A percentile compares a stretch with the other conserved stretches of the same genome.
phyloP scores from a whole-genome alignment of 2,797 vertebrate species.

The Sebastes hopkinsi region DNA sequence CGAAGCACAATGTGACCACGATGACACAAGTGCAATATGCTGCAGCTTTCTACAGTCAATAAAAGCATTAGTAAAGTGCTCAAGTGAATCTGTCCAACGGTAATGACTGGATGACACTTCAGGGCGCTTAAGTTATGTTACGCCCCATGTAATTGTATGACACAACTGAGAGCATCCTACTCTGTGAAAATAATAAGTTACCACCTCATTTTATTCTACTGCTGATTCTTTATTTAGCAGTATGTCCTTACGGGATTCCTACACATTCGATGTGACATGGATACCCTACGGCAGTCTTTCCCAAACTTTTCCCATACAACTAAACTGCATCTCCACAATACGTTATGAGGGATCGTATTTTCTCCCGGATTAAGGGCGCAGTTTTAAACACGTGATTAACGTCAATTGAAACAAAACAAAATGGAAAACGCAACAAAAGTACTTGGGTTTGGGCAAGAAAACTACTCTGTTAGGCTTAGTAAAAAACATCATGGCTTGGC shows the following conservation, averaged over 20 bases:
- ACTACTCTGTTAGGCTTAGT: too few relatives aligned
- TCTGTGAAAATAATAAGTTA: slow-evolving; percentile 21
- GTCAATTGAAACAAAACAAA: too few relatives aligned
- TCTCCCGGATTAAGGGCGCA: too few relatives aligned
- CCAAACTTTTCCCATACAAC: too few relatives aligned
- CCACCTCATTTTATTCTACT: slow-evolving; percentile 15
- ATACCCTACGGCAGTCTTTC: neutral
- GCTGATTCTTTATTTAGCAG: slow-evolving; percentile 27
- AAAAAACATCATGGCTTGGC: too few relatives aligned
- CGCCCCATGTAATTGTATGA: neutral
- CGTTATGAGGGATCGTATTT: too few relatives aligned
- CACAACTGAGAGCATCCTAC: slow-evolving; percentile 6
- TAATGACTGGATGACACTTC: slow-evolving; percentile 8
- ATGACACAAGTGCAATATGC: slow-evolving; percentile 9
- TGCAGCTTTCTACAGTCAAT: slow-evolving; percentile 30
- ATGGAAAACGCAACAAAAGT: too few relatives aligned
- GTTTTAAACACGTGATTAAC: too few relatives aligned
- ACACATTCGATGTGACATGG: slow-evolving; percentile 4
- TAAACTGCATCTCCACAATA: too few relatives aligned
- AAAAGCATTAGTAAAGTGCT: slow-evolving; percentile 38
- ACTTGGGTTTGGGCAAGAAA: too few relatives aligned
- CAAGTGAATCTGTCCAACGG: slow-evolving; percentile 11
- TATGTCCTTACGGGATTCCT: slow-evolving; percentile 23
- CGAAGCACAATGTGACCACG: slow-evolving; percentile 6
- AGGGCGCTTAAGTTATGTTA: slow-evolving; percentile 16